Evolutionary conservation across 2,113 vertebrate genomes (phyloP).

Genomic region (Bufo gargarizans): DNA sequence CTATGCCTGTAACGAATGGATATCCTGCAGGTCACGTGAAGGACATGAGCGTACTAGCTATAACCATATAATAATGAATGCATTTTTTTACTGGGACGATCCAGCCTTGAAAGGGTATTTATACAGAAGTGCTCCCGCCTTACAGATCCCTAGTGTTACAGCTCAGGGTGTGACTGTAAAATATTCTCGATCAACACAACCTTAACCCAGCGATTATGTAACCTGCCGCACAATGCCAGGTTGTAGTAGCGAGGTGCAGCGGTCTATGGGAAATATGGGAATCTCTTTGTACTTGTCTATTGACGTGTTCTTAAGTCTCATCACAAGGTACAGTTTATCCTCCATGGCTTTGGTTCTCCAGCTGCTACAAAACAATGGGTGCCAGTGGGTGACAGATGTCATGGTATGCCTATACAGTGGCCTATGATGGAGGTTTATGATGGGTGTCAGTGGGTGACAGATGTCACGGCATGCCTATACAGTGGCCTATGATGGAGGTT

Average conservation of each 20-base stretch:
- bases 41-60: not conserved
- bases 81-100: constrained; percentile 26
- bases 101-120: not conserved
- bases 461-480: not conserved
- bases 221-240: not conserved
- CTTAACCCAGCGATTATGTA: constrained; percentile 22
- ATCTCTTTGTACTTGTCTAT: not conserved
- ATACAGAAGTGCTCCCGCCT: not conserved
- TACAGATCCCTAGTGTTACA: not conserved
- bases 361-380: not conserved
- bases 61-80: constrained; percentile 4
- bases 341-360: not conserved
- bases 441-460: not conserved
- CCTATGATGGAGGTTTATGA: not conserved
- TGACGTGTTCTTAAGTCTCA: not conserved
- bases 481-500: not conserved
- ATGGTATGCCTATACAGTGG: too few relatives aligned
- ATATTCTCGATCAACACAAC: not conserved
- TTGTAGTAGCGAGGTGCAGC: not conserved
- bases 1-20: not conserved
- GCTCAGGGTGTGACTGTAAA: constrained; percentile 40
- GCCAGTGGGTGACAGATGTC: not conserved
- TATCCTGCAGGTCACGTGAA: not conserved
- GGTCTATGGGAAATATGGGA: not conserved
- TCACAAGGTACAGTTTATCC: not conserved